A percentile compares a stretch with the other conserved stretches of the same genome.
These are phyloP conservation scores for Globia sparganii DNA, from an alignment of 2,888 invertebrate genomes.

Conservation along the genomic window DNA sequence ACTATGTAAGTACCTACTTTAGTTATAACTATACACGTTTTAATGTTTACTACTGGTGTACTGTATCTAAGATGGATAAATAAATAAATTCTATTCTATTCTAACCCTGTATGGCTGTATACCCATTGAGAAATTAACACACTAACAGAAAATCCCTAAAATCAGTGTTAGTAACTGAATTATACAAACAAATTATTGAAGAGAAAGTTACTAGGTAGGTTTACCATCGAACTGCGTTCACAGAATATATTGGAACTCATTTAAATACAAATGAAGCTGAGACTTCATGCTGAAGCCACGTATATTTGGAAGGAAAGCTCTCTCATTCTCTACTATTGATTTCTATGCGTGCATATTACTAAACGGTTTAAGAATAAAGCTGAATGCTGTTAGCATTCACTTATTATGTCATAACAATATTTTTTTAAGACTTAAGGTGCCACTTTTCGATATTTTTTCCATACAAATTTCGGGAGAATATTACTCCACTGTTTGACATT, in stretches of 20 bases:
- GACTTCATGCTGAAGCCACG: slow-evolving; percentile 25
- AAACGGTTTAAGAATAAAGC: neutral
- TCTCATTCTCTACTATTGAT: slow-evolving; percentile 44
- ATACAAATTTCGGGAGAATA: no score
- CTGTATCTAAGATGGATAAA: no score
- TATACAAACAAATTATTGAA: neutral
- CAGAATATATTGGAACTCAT: slow-evolving; percentile 58
- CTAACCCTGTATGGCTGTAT: neutral
- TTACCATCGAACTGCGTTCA: slow-evolving; percentile 5
- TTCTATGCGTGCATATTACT: slow-evolving; percentile 27
- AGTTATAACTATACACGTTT: no score
- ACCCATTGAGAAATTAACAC: neutral
- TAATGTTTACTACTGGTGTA: no score
- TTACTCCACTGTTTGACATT: no score
- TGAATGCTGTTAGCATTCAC: neutral
- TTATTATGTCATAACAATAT: no score
- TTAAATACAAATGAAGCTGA: slow-evolving; percentile 63
- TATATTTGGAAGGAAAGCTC: slow-evolving; percentile 41
- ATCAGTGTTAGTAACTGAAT: neutral
- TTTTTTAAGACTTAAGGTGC: no score
- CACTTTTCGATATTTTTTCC: no score
- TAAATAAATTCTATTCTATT: no score
- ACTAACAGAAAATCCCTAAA: neutral
- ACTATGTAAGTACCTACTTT: no score
- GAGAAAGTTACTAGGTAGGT: neutral